Base-by-base conservation (phyloP, 2,888 invertebrate species). In the Branchipolynoe longqiensis region DNA sequence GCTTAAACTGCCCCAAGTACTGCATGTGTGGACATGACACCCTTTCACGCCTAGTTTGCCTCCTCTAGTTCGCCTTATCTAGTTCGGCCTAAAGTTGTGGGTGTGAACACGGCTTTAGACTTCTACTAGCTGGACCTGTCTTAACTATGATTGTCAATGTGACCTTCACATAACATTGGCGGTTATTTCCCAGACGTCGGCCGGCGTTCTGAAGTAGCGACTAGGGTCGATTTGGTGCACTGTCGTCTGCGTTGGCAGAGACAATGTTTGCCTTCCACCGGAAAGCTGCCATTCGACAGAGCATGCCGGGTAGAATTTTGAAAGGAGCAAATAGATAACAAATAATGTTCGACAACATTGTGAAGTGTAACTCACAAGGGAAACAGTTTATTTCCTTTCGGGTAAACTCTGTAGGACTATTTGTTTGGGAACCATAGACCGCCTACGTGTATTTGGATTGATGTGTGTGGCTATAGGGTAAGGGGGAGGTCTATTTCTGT, bases 331-430 rank as follows among this genome's bases (percentile, higher is more conserved):
- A 62, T 25, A 62, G 62, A 31, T 1, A 12, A 12, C 12, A 25
- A 62, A 31, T 48, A 8, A 48, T 48, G 48, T 48, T 1, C 62
- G 28, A 31, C 62, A 31, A n/a, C 62, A 31, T 18, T 48, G 8
- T 48, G 18, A 48, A 48, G 8, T 12, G 8, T 12, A 18, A 25
- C 62, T 31, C 14, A 28, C 62, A 62, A 31, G 62, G 28, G 38
- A 18, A n/a, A 69, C 22, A 69, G 69, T 69, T 69, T 69, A 69
- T 69, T 33, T 38, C 69, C 33, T 69, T 69, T 38, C 22, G 38
- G 18, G 69, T 69, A 69, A 69, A 69, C 38, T 69, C 36, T 69
- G 69, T n/a, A 18, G n/a, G n/a, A n/a, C n/a, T n/a, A n/a, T n/a
- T n/a, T n/a, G n/a, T n/a, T n/a, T n/a, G n/a, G n/a, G n/a, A n/a